Evolutionary conservation across 2,888 invertebrate genomes (phyloP).

Genomic region (Chydorus sphaericus): DNA sequence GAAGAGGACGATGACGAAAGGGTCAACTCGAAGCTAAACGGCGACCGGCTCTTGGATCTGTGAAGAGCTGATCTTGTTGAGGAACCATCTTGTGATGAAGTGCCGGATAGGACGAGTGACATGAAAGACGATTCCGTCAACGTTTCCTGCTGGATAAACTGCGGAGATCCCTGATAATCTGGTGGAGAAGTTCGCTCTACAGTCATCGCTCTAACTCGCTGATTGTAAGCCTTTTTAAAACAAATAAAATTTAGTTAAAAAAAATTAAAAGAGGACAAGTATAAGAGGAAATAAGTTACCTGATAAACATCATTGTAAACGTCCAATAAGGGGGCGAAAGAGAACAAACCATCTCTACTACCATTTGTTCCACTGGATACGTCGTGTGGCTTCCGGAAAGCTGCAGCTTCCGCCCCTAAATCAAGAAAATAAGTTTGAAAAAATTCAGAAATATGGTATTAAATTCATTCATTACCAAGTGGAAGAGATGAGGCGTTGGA

Average conservation of each 20-base stretch:
- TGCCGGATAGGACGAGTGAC: background rate
- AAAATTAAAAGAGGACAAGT: too few species aligned
- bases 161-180: too few species aligned
- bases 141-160: too few species aligned
- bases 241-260: background rate
- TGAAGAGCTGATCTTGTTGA: background rate
- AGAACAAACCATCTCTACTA: background rate
- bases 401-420: background rate
- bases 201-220: background rate
- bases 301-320: slow-evolving; percentile 7
- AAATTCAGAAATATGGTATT: too few species aligned
- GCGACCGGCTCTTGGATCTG: background rate
- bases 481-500: background rate
- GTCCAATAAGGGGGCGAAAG: background rate
- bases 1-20: background rate
- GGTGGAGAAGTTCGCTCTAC: background rate
- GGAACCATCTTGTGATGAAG: too few species aligned
- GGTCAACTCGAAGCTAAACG: background rate
- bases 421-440: too few species aligned
- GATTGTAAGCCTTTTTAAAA: background rate
- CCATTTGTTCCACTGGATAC: background rate
- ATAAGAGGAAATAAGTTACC: too few species aligned
- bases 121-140: background rate
- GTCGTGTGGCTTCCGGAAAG: background rate
- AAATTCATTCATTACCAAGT: too few species aligned